Base-by-base conservation (phyloP, 2,797 vertebrate genomes). In the Mormyrops boulengeri region DNA sequence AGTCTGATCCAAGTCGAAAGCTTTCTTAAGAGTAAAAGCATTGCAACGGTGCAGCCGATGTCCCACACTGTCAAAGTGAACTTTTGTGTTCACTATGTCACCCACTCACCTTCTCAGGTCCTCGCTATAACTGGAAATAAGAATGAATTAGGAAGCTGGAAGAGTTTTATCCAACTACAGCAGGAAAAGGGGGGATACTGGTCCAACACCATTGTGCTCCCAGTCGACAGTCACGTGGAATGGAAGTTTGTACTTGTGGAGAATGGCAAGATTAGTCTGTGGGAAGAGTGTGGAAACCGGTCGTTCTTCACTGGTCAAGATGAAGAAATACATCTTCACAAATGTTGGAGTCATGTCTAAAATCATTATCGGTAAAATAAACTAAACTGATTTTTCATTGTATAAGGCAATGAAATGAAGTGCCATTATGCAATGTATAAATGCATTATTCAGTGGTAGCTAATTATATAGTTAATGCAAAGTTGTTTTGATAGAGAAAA, bases 221-320 rank as follows among this genome's bases (percentile, higher is more conserved):
- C 98, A 0, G 93, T 89, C 0, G 96, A 98, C 91, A 95, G 93
- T 69, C 95, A 92, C 49, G 91, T 98, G 49, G 96, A 98, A 92
- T 99, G 98, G 98, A 99, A 99, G 93, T 98, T 99, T 86, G 96
- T 99, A 80, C 85, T 99, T 91, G 94, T 98, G 92, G 97, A 99
- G 77, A 94, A 97, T 0, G 97, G 97, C 1, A 93, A 94, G 88
- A 95, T 99, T 62, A 94, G 92, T 50, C 97, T 97, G 34, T 99
- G 98, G 98, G 98, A 99, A 93, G 98, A 99, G 92, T 98, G 98
- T 0, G 87, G 89, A 47, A 99, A 99, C 60, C 96, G 97, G 17
- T 92, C 91, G 87, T 95, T 99, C 1, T 90, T 97, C 86, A 97
- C 96, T 0, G 97, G 97, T 53, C 90, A 52, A 0, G 95, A 93